Evolutionary conservation across 2,113 vertebrate species (phyloP).

Genomic region (Cyanistes caeruleus): DNA sequence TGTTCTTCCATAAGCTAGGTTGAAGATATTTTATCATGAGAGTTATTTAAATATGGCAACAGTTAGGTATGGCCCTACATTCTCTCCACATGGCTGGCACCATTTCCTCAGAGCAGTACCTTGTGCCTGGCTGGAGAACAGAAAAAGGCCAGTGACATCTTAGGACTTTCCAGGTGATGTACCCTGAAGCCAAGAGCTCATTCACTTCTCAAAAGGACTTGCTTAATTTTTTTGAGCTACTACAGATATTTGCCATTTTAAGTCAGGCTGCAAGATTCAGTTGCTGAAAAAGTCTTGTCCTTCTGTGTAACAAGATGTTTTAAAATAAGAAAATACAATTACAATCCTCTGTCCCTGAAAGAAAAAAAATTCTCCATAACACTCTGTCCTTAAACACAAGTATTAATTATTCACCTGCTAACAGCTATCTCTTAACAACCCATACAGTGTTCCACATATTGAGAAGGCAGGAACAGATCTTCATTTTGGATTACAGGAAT

Average conservation of each 20-base stretch:
- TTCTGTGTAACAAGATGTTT: neutral
- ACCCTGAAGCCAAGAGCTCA: fast-evolving
- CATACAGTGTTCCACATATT: fast-evolving
- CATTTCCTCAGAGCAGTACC: neutral
- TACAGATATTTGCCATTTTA: neutral
- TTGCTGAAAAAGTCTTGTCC: neutral
- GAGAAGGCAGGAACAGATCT: neutral
- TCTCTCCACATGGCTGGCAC: neutral
- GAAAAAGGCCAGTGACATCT: neutral
- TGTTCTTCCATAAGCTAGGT: neutral
- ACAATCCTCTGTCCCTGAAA: neutral
- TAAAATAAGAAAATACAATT: neutral
- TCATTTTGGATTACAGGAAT: neutral
- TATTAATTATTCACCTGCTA: neutral
- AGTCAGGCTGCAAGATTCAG: neutral
- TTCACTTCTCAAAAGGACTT: neutral
- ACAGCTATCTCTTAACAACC: neutral
- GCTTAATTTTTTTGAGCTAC: neutral
- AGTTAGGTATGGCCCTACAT: neutral
- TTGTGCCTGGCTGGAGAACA: neutral
- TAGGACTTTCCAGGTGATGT: neutral
- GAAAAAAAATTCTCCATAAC: neutral
- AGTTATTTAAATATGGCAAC: neutral
- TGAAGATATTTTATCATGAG: neutral
- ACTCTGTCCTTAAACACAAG: neutral